Base-by-base conservation (phyloP, 2,888 invertebrate genomes). In the Deilephila elpenor region DNA sequence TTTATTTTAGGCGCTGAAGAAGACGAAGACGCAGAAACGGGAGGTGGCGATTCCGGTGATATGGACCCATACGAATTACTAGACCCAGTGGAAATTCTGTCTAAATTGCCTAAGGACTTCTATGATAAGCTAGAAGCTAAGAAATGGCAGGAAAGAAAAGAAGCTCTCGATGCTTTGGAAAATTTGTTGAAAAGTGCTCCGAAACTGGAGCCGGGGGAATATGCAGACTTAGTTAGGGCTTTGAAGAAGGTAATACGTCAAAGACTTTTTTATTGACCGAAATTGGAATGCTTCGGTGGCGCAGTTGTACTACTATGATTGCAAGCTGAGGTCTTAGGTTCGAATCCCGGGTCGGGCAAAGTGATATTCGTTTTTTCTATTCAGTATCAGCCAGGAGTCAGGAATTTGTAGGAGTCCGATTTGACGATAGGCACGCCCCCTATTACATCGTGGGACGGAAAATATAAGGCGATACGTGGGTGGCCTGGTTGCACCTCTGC, bases 121-220 rank as follows among this genome's bases (percentile, higher is more conserved):
- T 98, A 97, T 87, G 99, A 99, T 5, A 98, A 99, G 88, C 89
- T 98, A 5, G 98, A 99, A 83, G 98, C 98, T 0, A 99, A 98
- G 90, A 99, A 98, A 86, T 99, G 99, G 99, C 98, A 98, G 86
- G 98, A 99, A 74, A 95, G 99, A 44, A 99, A 99, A 87, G 99
- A 99, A 87, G 97, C 97, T 0, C 89, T 99, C 19, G 99, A 99
- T 81, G 95, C 95, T 0, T 88, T 99, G 17, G 98, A 98, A 78
- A 96, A 96, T 78, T 92, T 99, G 29, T 87, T 98, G 14, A 97
- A 97, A 81, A 96, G 96, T 86, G 96, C 96, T 74, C 98, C 98
- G 0, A 98, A 97, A 88, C 89, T 99, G 67, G 98, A 98, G 86
- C 96, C 96, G 79, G 99, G 99, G 0, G 99, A 99, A 85, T 99